Evolutionary conservation across 2,888 invertebrate genomes (phyloP), one percentile per base, ranked within the genome.

Genomic region (Leptura quadrifasciata): DNA sequence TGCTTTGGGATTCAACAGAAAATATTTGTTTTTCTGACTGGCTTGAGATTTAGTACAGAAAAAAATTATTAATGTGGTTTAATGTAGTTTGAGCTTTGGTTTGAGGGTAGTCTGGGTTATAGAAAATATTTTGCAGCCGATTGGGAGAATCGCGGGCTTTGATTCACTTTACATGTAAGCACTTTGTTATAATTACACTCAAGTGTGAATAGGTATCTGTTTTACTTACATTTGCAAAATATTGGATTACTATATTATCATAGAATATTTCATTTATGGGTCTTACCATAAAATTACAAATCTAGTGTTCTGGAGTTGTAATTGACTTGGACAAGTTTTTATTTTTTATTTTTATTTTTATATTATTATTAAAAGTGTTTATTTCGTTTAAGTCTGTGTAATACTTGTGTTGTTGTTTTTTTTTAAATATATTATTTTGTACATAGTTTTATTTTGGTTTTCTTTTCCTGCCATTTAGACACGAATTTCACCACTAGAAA

Each of bases 401-500:
- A 18, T 20, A 20, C 63, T 63, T 27, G 24, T 63, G 17, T 12
- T 39, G 17, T 68, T 57, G 20, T 69, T 47, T 52, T 20, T 52
- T n/a, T 64, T 27, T 64, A 10, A 61, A 57, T 47, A 60, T 60
- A 47, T 54, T 64, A 57, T 47, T 54, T 72, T 74, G 52, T 68
- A 75, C 72, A 72, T 73, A 73, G 35, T 65, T 73, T 65, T 61
- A 10, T 47, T 54, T 68, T 65, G 20, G 12, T 65, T 65, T 65
- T 65, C 39, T 65, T 69, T 61, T 47, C 52, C 35, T 65, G 52
- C 60, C 60, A 71, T 61, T 58, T 60, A 52, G 47, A 64, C 17
- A 24, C 54, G 35, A 39, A 39, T 55, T 79, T 58, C 83, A 80
- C 31, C 80, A 83, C 55, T 83, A 82, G 65, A 80, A 54, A 78